Evolutionary conservation across 2,797 vertebrate genomes (phyloP), one percentile per base, ranked within the genome.

Genomic region (Sandelia bainsii): DNA sequence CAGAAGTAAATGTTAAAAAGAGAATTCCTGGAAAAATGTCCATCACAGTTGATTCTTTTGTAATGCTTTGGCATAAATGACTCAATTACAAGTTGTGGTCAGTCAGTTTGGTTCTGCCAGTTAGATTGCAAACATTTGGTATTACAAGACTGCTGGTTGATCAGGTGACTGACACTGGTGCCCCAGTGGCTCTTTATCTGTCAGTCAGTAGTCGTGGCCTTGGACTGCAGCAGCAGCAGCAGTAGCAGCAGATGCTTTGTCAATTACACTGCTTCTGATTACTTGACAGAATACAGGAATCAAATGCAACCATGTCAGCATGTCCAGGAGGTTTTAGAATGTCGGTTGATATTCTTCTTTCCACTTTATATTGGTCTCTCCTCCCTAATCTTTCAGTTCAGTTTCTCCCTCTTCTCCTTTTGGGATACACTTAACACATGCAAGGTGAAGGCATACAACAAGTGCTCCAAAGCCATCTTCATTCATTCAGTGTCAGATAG

Each of bases 221-320:
- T 70, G 75, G 58, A 77, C 52, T 65, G 69, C 79, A 87, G 83
- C 9, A 8, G 32, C 32, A 32, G 50, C 69, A 61, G 64, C 74
- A 45, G 57, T 7, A 45, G 40, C 45, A 63, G 70, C 79, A 87
- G 83, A 81, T 75, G 85, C 80, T 76, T 75, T 69, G 64, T 32
- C 68, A 52, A 74, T 79, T 54, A 77, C 48, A 19, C 53, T 20
- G 74, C 72, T 67, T 27, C 58, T 85, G 83, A 62, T 73, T 82
- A 79, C 58, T 86, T 85, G 74, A 82, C 72, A 79, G 77, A 79
- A 66, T 50, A 72, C 54, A 39, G 72, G 66, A 71, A 69, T 83
- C 60, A 78, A 75, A 67, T 57, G 59, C 1, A 34, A 82, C 61
- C 69, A 37, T 7, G 66, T 70, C 67, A 72, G 49, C 54, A 42